Base-by-base conservation (phyloP, 2,888 invertebrate genomes). In the Noctuana brunneofusca region DNA sequence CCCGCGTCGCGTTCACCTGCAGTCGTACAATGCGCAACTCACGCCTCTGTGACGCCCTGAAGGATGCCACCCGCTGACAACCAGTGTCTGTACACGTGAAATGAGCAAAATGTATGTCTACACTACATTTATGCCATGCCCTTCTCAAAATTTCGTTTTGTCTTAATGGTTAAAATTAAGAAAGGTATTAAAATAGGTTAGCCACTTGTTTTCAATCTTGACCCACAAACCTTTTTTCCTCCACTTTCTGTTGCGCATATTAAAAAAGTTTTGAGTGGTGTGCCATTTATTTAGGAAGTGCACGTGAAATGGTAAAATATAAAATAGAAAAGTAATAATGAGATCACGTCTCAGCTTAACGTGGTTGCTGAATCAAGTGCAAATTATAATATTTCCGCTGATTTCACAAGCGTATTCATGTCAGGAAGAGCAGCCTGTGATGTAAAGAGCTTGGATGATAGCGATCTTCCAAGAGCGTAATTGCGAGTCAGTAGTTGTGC, bases 1-100 rank as follows among this genome's bases (percentile, higher is more conserved):
- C 78, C 71, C 70, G 66, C 66, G 54, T 5, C 43, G 43, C 64
- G 65, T 73, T 75, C 80, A 83, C 83, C 81, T 82, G 79, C 70
- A 60, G 53, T 60, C 60, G 53, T 16, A 46, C 60, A 60, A 54
- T 54, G 60, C 60, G 53, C 60, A 60, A 60, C 53, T 60, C 60
- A 54, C 59, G 32, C 52, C 16, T 43, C 46, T 48, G 46, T 54
- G 54, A 52, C 59, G 59, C 53, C 60, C 60, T 54, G 32, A 60
- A 59, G 14, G 52, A 59, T 41, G 50, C 50, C 49, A 1, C 46
- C 49, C 18, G 24, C 24, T 16, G 55, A 43, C 55, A 27, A 43
- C 24, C 55, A 43, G 14, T 30, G 55, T 43, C 27, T 18, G 43
- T 18, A n/a, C 41, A 16, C 14, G 27, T 24, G 41, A 55, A 55